Evolutionary conservation across 1,140 invertebrate species (phyloP), one percentile per base, ranked within the genome.

Genomic region (Drosophila burlai): DNA sequence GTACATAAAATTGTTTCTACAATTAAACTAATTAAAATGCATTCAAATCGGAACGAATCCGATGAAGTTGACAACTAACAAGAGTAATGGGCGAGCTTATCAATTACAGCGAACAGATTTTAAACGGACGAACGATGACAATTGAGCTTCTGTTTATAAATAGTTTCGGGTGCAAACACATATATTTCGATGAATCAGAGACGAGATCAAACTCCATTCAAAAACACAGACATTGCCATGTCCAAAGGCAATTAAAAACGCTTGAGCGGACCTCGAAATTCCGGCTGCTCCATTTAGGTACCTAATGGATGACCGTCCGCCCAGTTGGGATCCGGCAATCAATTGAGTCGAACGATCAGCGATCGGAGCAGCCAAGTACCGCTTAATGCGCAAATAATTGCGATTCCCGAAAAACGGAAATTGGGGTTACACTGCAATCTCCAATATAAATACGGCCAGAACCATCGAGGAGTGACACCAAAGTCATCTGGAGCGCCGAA

Each of bases 321-420:
- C 34, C 63, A 81, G 81, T 80, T 46, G 11, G n/a, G 29, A 24
- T 18, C 58, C 62, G 55, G 61, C 71, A 29, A 82, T 84, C 83
- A 91, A 91, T 90, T 92, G 90, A 92, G 80, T 82, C 60, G 90
- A 91, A 92, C 90, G 68, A 91, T 91, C 90, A 57, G 68, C 34
- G 90, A 91, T 91, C 68, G 57, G 34, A 21, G 42, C 15, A 81
- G 43, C 26, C 81, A 80, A 81, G 45, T 52, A 76, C 64, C 82
- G 80, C 54, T 68, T 90, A 92, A 91, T 91, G 80, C 63, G 55
- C 57, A 81, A 79, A 90, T 91, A 91, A 91, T 91, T 91, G 66
- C 61, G 18, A 29, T 38, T 50, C 38, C 59, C 29, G 29, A 61
- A 42, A 65, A 66, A 26, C 64, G 15, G 64, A 42, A 49, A 75